These are phyloP conservation scores for Periplaneta americana DNA, from an alignment of 1,140 invertebrate species.

Conservation along the genomic window DNA sequence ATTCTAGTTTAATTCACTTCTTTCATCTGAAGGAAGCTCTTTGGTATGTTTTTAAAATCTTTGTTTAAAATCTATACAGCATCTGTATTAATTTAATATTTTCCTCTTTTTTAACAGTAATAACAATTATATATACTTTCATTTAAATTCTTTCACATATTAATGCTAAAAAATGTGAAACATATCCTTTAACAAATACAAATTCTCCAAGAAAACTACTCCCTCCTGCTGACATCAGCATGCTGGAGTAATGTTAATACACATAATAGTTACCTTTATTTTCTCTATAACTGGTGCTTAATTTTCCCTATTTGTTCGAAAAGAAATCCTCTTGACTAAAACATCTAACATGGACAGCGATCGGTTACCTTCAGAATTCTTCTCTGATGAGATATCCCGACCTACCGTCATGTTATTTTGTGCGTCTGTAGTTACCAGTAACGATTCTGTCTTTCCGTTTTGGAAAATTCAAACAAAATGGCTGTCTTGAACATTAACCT, in stretches of 20 bases:
- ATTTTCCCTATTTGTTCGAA: background rate
- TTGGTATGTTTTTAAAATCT: constrained; percentile 9
- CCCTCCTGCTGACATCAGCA: background rate
- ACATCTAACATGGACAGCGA: background rate
- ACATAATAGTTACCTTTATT: background rate
- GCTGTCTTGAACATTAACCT: background rate
- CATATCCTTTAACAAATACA: constrained; percentile 7
- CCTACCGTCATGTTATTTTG: background rate
- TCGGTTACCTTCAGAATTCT: background rate
- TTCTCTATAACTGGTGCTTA: background rate
- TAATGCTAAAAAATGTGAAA: constrained; percentile 5
- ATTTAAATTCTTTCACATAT: background rate
- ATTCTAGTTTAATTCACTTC: constrained; percentile 8
- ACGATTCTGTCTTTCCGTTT: background rate
- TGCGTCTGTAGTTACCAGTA: background rate
- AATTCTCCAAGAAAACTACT: constrained; percentile 3
- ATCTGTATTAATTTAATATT: background rate
- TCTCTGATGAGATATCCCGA: background rate
- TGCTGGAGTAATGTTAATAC: background rate
- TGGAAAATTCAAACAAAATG: background rate
- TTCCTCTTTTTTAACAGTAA: constrained; percentile 5
- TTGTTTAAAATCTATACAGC: constrained; percentile 12
- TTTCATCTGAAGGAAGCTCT: constrained; percentile 13
- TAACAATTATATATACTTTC: constrained; percentile 7
- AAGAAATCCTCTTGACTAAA: background rate